Percentiles rank a stretch among this genome's conserved stretches.
Conservation (phyloP, 2,113 vertebrate genomes). For the Lampris incognitus region DNA sequence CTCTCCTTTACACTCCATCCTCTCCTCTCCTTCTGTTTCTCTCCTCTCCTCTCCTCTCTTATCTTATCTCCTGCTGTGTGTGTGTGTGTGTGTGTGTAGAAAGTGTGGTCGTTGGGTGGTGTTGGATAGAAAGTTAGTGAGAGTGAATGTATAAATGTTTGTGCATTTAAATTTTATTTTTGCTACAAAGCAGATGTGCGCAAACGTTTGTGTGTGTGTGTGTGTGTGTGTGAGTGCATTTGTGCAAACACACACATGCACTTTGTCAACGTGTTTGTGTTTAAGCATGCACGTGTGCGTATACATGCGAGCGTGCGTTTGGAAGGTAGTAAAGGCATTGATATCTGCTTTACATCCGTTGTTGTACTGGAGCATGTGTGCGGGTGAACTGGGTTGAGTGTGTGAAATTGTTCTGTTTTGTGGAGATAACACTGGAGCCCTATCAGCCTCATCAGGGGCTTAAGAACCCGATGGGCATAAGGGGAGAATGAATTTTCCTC, state of each 20-base stretch:
- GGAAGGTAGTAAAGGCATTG: slow-evolving; percentile 48
- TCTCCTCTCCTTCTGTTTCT: not conserved
- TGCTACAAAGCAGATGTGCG: slow-evolving; percentile 65
- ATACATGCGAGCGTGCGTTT: slow-evolving; percentile 32
- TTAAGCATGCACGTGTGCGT: slow-evolving; percentile 6
- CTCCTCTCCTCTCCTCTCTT: not conserved
- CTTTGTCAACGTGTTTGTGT: not conserved
- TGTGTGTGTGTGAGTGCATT: not conserved
- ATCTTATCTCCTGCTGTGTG: slow-evolving; percentile 10
- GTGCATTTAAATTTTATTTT: slow-evolving; percentile 55
- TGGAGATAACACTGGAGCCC: slow-evolving; percentile 78
- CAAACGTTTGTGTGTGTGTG: slow-evolving; percentile 42
- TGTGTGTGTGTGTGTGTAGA: slow-evolving; percentile 13
- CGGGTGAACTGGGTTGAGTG: slow-evolving; percentile 42
- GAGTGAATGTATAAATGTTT: slow-evolving; percentile 16
- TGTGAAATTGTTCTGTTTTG: slow-evolving; percentile 79
- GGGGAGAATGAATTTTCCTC: slow-evolving; percentile 77
- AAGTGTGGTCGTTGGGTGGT: not conserved
- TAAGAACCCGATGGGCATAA: slow-evolving; percentile 75
- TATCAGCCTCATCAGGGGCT: slow-evolving; percentile 81
- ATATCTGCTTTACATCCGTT: slow-evolving; percentile 39
- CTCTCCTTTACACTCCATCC: not conserved
- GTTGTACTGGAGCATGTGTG: not conserved
- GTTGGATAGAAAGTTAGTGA: not conserved
- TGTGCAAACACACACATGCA: not conserved